Percentiles rank a stretch among this genome's conserved stretches.
phyloP scores from a whole-genome alignment of 2,888 invertebrate species.

The Conops quadrifasciatus region DNA sequence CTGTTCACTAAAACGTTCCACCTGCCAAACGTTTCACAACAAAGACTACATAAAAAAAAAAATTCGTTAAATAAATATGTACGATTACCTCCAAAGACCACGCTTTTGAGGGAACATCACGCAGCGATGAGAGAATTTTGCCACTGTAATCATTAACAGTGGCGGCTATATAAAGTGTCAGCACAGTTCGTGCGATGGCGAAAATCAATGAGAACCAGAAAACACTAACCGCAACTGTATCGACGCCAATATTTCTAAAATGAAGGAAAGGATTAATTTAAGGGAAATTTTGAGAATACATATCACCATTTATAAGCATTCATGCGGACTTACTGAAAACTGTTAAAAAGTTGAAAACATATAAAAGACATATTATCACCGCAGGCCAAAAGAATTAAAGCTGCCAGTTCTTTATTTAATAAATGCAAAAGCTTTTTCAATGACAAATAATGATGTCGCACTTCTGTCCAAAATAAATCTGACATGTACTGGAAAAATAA shows the following conservation, averaged over 20 bases:
- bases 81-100: constrained; percentile 68
- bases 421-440: constrained; percentile 71
- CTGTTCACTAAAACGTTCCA: constrained; percentile 58
- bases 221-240: constrained; percentile 65
- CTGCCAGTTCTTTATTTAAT: constrained; percentile 71
- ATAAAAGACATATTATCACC: constrained; percentile 79
- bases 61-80: background rate
- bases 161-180: constrained; percentile 68
- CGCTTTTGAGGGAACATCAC: constrained; percentile 63
- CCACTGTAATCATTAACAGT: constrained; percentile 68
- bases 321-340: constrained; percentile 56
- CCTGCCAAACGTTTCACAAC: constrained; percentile 43
- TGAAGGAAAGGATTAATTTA: background rate
- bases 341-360: constrained; percentile 75
- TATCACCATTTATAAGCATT: background rate
- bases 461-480: constrained; percentile 70
- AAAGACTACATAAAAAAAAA: background rate
- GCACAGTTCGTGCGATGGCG: constrained; percentile 66
- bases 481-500: background rate
- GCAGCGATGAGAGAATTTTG: constrained; percentile 65
- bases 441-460: constrained; percentile 74
- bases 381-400: constrained; percentile 73
- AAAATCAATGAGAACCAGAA: constrained; percentile 69
- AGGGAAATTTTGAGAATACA: background rate
- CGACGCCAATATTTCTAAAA: constrained; percentile 59